Conservation (phyloP, 2,888 invertebrate genomes). For the Eilema sororculum region DNA sequence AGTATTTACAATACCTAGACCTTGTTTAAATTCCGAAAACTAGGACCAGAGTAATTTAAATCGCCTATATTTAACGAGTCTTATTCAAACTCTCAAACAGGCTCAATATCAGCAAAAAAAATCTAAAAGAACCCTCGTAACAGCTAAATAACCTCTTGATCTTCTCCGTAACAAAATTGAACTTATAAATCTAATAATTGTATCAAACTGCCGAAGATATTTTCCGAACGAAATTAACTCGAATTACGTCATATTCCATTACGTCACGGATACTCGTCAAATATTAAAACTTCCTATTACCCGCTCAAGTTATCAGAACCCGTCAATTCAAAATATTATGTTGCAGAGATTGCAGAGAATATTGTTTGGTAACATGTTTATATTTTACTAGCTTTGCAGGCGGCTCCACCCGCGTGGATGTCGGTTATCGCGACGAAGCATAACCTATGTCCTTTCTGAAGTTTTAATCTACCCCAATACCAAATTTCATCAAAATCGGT, state of each 20-base stretch:
- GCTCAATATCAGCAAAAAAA: slow-evolving; percentile 2
- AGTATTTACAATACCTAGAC: no score
- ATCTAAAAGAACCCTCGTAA: background rate
- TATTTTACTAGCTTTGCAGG: no score
- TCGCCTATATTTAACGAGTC: background rate
- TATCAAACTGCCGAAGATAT: slow-evolving; percentile 14
- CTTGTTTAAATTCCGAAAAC: no score
- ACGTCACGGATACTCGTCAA: slow-evolving; percentile 36
- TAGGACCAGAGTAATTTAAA: background rate
- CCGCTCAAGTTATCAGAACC: slow-evolving; percentile 29
- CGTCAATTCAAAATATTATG: slow-evolving; percentile 51
- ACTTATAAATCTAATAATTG: slow-evolving; percentile 9
- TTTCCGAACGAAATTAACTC: slow-evolving; percentile 39
- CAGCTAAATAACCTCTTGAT: slow-evolving; percentile 6
- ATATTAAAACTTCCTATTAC: slow-evolving; percentile 39
- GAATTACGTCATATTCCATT: slow-evolving; percentile 39
- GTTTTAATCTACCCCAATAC: no score
- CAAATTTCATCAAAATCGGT: no score
- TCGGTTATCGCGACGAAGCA: no score
- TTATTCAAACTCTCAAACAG: background rate
- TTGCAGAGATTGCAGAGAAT: no score
- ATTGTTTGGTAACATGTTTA: no score
- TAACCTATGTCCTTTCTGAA: no score
- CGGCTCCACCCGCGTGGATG: no score
- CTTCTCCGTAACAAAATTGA: slow-evolving; percentile 8